phyloP scores from a whole-genome alignment of 2,888 invertebrate genomes.

The Xestoiulus laeticollis region DNA sequence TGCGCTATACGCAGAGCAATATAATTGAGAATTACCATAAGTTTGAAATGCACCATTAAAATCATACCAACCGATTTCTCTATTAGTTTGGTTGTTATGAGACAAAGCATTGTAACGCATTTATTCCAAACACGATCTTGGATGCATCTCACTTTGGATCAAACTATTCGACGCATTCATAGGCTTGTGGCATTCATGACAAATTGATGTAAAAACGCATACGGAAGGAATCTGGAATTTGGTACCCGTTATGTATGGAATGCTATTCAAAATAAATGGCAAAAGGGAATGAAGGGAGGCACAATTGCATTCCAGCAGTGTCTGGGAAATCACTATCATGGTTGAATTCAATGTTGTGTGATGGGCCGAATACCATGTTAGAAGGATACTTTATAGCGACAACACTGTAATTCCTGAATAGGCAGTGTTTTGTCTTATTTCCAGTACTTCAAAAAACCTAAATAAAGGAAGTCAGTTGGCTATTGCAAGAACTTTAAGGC shows the following conservation, averaged over 20 bases:
- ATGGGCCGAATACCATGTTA: neutral
- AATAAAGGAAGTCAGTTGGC: neutral
- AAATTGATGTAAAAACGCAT: neutral
- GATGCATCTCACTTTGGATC: neutral
- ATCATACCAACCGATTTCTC: neutral
- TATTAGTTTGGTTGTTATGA: neutral
- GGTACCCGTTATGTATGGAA: neutral
- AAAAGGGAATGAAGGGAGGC: neutral
- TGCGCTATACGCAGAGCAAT: too few species aligned
- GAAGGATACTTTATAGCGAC: neutral
- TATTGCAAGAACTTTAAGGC: too few species aligned
- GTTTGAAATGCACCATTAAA: too few species aligned
- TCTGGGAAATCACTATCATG: neutral
- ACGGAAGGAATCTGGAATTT: neutral
- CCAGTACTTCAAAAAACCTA: neutral
- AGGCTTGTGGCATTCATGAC: neutral
- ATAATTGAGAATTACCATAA: too few species aligned
- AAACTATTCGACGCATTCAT: neutral
- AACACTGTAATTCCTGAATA: neutral
- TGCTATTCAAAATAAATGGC: neutral
- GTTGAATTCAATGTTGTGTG: neutral
- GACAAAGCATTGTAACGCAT: neutral
- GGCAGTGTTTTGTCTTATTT: neutral
- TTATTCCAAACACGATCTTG: neutral
- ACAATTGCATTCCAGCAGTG: neutral